Evolutionary conservation across 1,140 invertebrate genomes (phyloP).

Genomic region (Drosophila nigrodunni): DNA sequence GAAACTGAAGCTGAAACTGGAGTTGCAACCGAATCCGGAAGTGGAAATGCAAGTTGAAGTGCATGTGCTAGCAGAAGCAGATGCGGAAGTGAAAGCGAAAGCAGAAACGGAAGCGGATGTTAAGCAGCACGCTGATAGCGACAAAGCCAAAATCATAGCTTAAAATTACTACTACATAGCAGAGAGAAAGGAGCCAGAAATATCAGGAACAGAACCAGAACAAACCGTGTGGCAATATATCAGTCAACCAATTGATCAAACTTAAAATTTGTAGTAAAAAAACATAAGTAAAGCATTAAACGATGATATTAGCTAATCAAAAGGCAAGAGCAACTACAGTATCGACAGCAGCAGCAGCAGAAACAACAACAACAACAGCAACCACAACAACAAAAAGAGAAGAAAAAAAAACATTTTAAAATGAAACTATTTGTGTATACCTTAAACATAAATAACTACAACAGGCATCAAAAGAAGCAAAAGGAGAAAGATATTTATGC

Average conservation of each 20-base stretch:
- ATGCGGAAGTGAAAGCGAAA: slow-evolving; percentile 10
- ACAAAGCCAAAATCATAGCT: slow-evolving; percentile 81
- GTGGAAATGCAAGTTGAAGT: background rate
- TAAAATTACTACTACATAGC: slow-evolving; percentile 68
- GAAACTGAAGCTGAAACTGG: background rate
- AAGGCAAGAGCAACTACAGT: slow-evolving; percentile 50
- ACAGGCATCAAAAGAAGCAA: slow-evolving; percentile 50
- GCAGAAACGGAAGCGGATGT: slow-evolving; percentile 23
- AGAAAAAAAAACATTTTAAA: slow-evolving; percentile 49
- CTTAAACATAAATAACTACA: slow-evolving; percentile 58
- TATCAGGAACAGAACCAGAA: slow-evolving; percentile 30
- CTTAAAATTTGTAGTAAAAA: slow-evolving; percentile 63
- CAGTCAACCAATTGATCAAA: slow-evolving; percentile 71
- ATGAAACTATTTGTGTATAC: slow-evolving; percentile 79
- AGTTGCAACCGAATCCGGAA: background rate
- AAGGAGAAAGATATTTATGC: slow-evolving; percentile 73
- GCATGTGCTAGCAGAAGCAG: background rate
- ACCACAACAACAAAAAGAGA: slow-evolving; percentile 37
- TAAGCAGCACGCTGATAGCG: slow-evolving; percentile 60
- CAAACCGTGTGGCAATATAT: slow-evolving; percentile 73
- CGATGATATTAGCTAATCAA: slow-evolving; percentile 69
- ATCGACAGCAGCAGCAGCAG: slow-evolving; percentile 39
- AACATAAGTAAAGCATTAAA: slow-evolving; percentile 39
- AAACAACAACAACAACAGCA: slow-evolving; percentile 46
- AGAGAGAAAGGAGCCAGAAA: slow-evolving; percentile 12